A percentile compares a stretch with the other conserved stretches of the same genome.
Evolutionary conservation across 2,113 vertebrate genomes (phyloP).

Genomic region (Quiscalus mexicanus): DNA sequence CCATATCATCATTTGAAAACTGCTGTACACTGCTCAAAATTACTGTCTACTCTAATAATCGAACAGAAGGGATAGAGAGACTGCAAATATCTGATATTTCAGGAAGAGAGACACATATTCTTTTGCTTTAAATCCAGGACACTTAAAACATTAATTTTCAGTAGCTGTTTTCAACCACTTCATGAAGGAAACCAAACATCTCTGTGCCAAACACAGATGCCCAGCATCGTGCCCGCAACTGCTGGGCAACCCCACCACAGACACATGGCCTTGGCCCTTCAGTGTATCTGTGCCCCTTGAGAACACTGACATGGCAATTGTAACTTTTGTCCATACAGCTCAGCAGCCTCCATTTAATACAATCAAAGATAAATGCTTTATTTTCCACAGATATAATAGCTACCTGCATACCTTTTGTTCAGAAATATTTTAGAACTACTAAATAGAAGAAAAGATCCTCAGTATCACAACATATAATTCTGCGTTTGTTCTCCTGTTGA

Average conservation of each 20-base stretch:
- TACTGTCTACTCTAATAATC: not conserved
- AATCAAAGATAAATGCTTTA: not conserved
- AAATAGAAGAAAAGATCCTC: not conserved
- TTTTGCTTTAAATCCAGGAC: not conserved
- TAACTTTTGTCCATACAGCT: not conserved
- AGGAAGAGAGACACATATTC: not conserved
- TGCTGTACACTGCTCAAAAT: not conserved
- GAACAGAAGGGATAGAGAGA: not conserved
- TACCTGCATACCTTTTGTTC: not conserved
- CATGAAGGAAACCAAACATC: not conserved
- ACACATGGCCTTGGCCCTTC: not conserved
- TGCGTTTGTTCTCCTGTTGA: not conserved
- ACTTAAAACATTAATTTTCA: not conserved
- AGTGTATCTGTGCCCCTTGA: not conserved
- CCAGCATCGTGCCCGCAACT: fast-evolving
- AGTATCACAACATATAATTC: not conserved
- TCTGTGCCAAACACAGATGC: not conserved
- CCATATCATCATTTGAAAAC: not conserved
- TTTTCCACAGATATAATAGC: not conserved
- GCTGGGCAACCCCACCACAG: not conserved
- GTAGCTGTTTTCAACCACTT: not conserved
- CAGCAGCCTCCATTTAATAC: not conserved
- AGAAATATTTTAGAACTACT: not conserved
- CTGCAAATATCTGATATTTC: not conserved
- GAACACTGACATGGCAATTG: fast-evolving